These are phyloP conservation scores for Gyps fulvus DNA, from an alignment of 2,113 vertebrate species.

Conservation along the genomic window DNA sequence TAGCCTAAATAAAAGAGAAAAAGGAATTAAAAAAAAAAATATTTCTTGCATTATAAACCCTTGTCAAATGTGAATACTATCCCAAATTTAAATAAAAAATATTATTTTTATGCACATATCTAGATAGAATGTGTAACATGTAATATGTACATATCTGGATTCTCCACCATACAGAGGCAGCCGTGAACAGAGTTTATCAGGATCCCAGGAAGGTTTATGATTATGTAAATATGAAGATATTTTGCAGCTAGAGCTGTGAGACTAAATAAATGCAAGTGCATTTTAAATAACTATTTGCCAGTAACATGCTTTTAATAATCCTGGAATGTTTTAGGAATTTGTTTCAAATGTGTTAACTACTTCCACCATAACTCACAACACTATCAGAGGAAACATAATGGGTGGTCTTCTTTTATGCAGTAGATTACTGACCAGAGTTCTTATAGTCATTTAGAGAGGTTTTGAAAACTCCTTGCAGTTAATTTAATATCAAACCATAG, in stretches of 20 bases:
- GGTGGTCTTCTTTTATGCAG: background rate
- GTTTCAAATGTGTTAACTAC: background rate
- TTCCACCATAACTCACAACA: background rate
- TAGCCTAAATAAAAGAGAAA: background rate
- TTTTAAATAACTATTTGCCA: background rate
- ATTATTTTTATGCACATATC: background rate
- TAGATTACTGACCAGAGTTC: background rate
- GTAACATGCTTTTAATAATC: background rate
- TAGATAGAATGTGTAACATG: background rate
- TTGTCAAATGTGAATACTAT: background rate
- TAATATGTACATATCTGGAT: background rate
- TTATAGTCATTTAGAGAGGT: background rate
- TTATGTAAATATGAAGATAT: background rate
- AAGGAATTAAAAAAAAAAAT: background rate
- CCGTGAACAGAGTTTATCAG: background rate
- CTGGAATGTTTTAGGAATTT: background rate
- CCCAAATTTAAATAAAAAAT: background rate
- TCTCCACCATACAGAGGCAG: background rate
- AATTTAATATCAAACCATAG: background rate
- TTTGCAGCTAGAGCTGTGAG: background rate
- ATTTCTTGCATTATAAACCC: background rate
- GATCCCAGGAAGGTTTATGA: background rate
- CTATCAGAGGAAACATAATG: background rate
- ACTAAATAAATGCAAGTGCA: background rate
- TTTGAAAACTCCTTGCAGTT: background rate